Conservation (phyloP, 2,113 vertebrate genomes). For the Polypterus senegalus region DNA sequence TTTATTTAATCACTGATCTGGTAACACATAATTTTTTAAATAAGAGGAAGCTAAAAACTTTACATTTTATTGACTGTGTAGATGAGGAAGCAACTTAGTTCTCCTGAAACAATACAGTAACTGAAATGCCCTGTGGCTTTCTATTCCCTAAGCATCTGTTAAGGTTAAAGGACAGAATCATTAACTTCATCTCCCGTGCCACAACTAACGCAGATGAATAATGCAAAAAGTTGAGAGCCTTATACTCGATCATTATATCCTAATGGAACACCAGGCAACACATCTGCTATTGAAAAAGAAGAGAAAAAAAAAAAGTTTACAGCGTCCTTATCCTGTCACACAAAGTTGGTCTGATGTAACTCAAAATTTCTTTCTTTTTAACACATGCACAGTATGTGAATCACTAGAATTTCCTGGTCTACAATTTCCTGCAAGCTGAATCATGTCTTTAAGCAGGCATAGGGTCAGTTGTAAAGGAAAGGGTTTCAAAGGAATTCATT, state of each 20-base stretch:
- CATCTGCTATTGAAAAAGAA: slow-evolving; percentile 20
- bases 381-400: not conserved
- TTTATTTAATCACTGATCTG: no score
- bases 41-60: not conserved
- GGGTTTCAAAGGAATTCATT: no score
- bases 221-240: no score
- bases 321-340: slow-evolving; percentile 14
- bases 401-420: slow-evolving; percentile 12
- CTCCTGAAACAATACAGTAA: not conserved
- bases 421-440: slow-evolving; percentile 17
- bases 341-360: no score
- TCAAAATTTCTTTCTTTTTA: no score
- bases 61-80: not conserved
- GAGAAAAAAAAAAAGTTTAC: slow-evolving; percentile 28
- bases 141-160: not conserved
- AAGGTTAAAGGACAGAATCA: not conserved
- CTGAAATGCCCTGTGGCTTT: not conserved
- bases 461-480: no score
- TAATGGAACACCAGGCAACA: not conserved
- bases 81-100: not conserved
- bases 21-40: not conserved
- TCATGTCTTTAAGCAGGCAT: slow-evolving; percentile 12
- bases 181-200: not conserved
- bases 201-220: no score
- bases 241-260: not conserved